Base-by-base conservation (phyloP, 2,888 invertebrate genomes). In the Morpho helenor region DNA sequence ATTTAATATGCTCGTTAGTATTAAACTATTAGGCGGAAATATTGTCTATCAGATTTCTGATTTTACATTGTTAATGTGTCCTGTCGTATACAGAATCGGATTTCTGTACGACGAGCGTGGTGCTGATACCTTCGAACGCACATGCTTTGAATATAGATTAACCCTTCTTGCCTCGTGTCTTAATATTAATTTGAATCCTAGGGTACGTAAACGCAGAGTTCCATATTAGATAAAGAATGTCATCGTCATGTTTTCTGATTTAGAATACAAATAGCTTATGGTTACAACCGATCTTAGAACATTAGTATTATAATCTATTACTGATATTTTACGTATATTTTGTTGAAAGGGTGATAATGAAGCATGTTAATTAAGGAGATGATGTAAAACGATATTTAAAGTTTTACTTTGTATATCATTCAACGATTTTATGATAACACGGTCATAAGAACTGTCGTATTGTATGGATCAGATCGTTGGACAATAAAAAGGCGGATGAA, bases 141-240 rank as follows among this genome's bases (percentile, higher is more conserved):
- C 74, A 72, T 75, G 76, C 66, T 66, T 63, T 60, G 75, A 71
- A 73, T 75, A 70, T 67, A 66, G 73, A 75, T 67, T 60, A 70
- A 67, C 64, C 64, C 67, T 64, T 61, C 68, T 68, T 62, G 62
- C 65, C 61, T 62, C 59, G 63, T 44, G 56, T 47, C 61, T 60
- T 53, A 67, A 68, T 64, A 61, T 70, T 59, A 73, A 68, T 68
- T 67, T 72, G 64, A 68, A 72, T 72, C 67, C 63, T 72, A 54
- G 59, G 48, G 57, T 62, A 55, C 59, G 41, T 58, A 59, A 42
- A 54, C 52, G 52, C 56, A 66, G 68, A 61, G 57, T 64, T 52
- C 62, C 59, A 57, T 64, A 52, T 56, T 46, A 61, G 2, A 41
- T 43, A 51, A 40, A 62, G 52, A 48, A 40, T 40, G 50, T 49